Base-by-base conservation (phyloP, 2,113 vertebrate species). In the Serilophus lunatus region DNA sequence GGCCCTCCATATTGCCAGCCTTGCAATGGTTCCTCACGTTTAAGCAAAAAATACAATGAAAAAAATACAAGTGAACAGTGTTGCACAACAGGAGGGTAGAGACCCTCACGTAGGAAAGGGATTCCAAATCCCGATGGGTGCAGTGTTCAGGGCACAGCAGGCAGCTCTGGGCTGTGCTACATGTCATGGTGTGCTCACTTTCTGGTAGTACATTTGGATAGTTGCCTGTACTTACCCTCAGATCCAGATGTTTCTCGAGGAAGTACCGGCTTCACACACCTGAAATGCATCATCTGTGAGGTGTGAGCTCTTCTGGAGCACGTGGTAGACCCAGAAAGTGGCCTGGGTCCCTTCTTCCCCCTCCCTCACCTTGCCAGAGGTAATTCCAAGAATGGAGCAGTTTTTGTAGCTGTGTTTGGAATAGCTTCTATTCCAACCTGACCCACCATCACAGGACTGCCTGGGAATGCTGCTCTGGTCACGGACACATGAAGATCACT, bases 41-140 rank as follows among this genome's bases (percentile, higher is more conserved):
- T 47, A 51, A 76, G 22, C 10, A 17, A 53, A 57, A 57, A 66
- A 33, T 18, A 60, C 31, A 54, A 31, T 31, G 18, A 54, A 38
- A 15, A 13, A 5, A 54, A 42, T 42, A 42, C 14, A 14, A 57
- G 33, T 0, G 25, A 68, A 16, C 13, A 3, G 79, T 3, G 17
- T 72, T 90, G 66, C 65, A 36, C 60, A 33, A 3, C 3, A 12
- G 53, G 59, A 64, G 38, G 18, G 33, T 31, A 24, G 10, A 20
- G 28, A 7, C 23, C 8, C 31, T 28, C n/a, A 1, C 0, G 0
- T 2, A 13, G 51, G n/a, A 86, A 47, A 2, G 11, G 44, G 80
- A 50, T 45, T 38, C n/a, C 61, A 12, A 2, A 0, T 40, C 71
- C 63, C 7, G 10, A 7, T 3, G 3, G 0, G 0, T 3, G 22